Evolutionary conservation across 1,140 invertebrate genomes (phyloP).

Genomic region (Eciton burchellii): DNA sequence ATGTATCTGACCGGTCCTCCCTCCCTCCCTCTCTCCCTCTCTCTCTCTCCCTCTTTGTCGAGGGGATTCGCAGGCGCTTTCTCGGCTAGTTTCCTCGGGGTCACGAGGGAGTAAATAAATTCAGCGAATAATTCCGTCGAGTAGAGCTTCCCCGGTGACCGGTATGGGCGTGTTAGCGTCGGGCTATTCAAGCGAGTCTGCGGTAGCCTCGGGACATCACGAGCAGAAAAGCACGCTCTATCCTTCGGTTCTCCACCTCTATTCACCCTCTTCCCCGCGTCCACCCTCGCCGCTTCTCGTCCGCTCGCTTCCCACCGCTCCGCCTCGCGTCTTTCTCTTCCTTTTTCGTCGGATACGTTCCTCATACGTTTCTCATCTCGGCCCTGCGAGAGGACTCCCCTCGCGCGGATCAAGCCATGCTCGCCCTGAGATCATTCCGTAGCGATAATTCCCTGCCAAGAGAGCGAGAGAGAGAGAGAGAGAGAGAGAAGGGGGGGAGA

Average conservation of each 20-base stretch:
- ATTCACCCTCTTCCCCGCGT: constrained; percentile 45
- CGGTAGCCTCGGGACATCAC: constrained; percentile 84
- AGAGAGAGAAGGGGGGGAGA: too few species aligned
- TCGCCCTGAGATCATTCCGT: constrained; percentile 20
- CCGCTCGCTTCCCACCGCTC: constrained; percentile 6
- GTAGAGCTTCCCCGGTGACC: constrained; percentile 69
- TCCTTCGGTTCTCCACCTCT: constrained; percentile 48
- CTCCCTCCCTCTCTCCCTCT: background rate
- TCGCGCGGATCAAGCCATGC: constrained; percentile 25
- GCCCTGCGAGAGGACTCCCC: constrained; percentile 15
- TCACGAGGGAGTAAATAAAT: constrained; percentile 78
- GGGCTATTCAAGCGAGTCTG: constrained; percentile 77
- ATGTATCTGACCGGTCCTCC: constrained; percentile 66
- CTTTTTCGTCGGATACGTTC: constrained; percentile 39
- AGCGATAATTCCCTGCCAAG: constrained; percentile 32
- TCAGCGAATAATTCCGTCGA: constrained; percentile 77
- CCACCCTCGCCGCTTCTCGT: constrained; percentile 34
- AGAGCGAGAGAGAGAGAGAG: too few species aligned
- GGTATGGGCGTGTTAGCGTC: constrained; percentile 79
- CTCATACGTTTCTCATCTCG: constrained; percentile 60
- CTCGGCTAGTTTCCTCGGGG: constrained; percentile 70
- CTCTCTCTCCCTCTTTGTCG: background rate
- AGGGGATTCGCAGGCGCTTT: constrained; percentile 49
- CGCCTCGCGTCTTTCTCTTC: constrained; percentile 50
- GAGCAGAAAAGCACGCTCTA: constrained; percentile 74